These are phyloP conservation scores for Phenacoccus solenopsis DNA, from an alignment of 1,140 invertebrate genomes.

Conservation along the genomic window DNA sequence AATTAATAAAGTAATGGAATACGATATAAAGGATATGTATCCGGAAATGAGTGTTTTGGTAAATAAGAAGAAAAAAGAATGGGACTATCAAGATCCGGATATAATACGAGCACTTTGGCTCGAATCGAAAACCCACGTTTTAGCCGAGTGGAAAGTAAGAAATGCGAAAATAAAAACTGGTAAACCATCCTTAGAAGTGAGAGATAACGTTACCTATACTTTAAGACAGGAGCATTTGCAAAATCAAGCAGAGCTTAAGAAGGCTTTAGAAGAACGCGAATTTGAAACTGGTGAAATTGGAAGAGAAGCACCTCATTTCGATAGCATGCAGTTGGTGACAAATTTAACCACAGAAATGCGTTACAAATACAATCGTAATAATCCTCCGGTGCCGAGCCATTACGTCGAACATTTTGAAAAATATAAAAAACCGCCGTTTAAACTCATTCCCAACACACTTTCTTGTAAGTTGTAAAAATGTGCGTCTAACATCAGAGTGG, in stretches of 20 bases:
- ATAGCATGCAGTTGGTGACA: neutral
- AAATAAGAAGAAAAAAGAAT: neutral
- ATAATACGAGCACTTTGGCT: neutral
- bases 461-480: no score
- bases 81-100: constrained; percentile 6
- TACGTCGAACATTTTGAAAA: neutral
- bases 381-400: neutral
- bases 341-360: neutral
- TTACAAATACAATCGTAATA: constrained; percentile 5
- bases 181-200: neutral
- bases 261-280: neutral
- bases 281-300: neutral
- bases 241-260: neutral
- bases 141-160: constrained; percentile 4
- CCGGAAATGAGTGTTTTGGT: neutral
- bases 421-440: constrained; percentile 7
- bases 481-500: no score
- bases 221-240: neutral
- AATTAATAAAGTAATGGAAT: neutral
- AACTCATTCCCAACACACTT: neutral
- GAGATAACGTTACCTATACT: neutral
- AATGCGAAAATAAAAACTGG: neutral
- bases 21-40: neutral
- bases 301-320: neutral
- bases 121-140: neutral